Evolutionary conservation across 2,797 vertebrate species (phyloP), one percentile per base, ranked within the genome.

Genomic region (Scarus forsteni): DNA sequence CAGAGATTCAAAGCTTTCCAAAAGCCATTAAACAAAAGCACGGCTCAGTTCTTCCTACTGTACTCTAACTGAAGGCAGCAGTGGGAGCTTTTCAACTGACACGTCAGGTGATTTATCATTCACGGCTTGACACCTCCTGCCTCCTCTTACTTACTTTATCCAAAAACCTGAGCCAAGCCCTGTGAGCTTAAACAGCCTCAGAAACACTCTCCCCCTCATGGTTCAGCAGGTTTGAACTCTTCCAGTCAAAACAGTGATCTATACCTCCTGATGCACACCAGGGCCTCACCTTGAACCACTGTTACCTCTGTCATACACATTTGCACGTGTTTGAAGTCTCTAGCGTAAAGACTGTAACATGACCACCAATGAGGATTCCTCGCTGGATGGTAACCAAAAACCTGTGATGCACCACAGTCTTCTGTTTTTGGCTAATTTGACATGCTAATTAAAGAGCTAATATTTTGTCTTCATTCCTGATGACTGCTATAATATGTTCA

Each of bases 31-130:
- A 69, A 61, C 54, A 70, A 77, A 77, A 79, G 54, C 12, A 4
- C 8, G 35, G 48, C 80, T 70, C 72, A 54, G 60, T 77, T 58
- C 38, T 60, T 77, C 63, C 75, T 77, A 78, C 66, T 88, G 79
- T 83, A 82, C 60, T 51, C 53, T 75, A 79, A 85, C 61, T 18
- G 46, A 81, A 90, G 54, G 75, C 75, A 85, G 69, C 52, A 59
- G 57, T 70, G 44, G 62, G 72, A 81, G 81, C 71, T 77, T 72
- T 60, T 80, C 68, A 60, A 49, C 77, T 80, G 65, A 84, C 79
- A 86, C 71, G 51, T 70, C 73, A 79, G 75, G 74, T 77, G 85
- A 91, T 93, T 89, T 87, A 90, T 89, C 66, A 73, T 70, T 46
- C 53, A 54, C 19, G 14, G 46, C 68, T 60, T 19, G 18, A 62